Evolutionary conservation across 2,888 invertebrate genomes (phyloP).

Genomic region (Tribolium freemani): DNA sequence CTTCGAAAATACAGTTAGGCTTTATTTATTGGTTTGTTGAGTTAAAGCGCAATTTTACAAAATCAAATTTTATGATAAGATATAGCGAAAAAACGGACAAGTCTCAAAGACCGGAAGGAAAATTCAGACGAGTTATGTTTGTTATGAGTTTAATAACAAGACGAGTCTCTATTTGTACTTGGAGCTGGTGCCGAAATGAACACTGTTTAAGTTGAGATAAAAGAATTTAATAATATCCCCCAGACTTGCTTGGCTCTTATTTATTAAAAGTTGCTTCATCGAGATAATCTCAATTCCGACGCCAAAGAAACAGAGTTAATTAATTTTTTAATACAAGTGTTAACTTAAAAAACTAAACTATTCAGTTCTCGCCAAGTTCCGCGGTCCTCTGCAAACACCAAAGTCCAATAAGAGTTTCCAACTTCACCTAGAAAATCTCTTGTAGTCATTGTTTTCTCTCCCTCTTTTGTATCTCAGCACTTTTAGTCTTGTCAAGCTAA

Average conservation of each 20-base stretch:
- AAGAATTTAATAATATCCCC: constrained; percentile 18
- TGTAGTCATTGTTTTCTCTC: neutral
- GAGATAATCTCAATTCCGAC: neutral
- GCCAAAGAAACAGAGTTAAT: neutral
- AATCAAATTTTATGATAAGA: constrained; percentile 14
- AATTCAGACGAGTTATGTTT: constrained; percentile 9
- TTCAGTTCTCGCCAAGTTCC: no score
- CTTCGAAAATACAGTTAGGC: constrained; percentile 43
- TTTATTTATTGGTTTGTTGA: constrained; percentile 42
- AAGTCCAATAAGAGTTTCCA: no score
- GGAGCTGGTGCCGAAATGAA: constrained; percentile 5
- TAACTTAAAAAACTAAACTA: no score
- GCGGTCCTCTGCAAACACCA: no score
- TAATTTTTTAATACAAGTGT: no score
- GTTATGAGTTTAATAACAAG: constrained; percentile 8
- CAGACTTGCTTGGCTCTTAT: neutral
- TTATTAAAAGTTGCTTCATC: neutral
- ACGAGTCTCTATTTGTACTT: constrained; percentile 4
- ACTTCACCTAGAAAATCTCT: neutral
- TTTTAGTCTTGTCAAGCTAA: constrained; percentile 6
- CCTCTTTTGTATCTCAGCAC: constrained; percentile 6
- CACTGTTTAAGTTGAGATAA: constrained; percentile 12
- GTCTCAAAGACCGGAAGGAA: neutral
- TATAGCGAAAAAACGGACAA: no score
- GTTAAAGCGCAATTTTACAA: constrained; percentile 25